Evolutionary conservation across 2,797 vertebrate genomes (phyloP), one percentile per base, ranked within the genome.

Genomic region (Etheostoma nigrum): DNA sequence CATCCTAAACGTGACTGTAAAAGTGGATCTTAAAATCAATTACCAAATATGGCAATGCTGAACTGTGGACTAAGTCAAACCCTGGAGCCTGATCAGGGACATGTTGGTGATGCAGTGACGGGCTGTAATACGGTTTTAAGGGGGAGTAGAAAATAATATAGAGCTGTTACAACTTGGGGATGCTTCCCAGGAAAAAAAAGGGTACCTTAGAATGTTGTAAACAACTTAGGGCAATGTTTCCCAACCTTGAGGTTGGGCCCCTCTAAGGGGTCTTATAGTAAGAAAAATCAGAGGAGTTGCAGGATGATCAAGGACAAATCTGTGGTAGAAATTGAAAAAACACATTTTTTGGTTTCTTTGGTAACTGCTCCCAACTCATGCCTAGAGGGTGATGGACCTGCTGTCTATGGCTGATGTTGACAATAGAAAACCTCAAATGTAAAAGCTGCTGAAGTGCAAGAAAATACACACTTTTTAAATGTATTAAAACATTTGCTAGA

Each of bases 41-140:
- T 21, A 64, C 80, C 77, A 78, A 74, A 86, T 27, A 80, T 74
- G 72, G 79, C 16, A 61, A 60, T 54, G 23, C 23, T 61, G 48
- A n/a, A 9, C 16, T 16, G 48, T 47, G 8, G 8, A 44, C 27
- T n/a, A 15, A 65, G 27, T 57, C 23, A 33, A 48, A 64, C 52
- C 40, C 42, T 60, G 40, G 47, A 68, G 14, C 2, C 25, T 30
- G 40, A 36, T 63, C 42, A 60, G 23, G 12, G 25, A 21, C 21
- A 2, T 16, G 6, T 4, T 36, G 16, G 10, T 25, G 53, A 6
- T 4, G 54, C 14, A 21, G 5, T 10, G 23, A 62, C 16, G 4
- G 30, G 5, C 11, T 53, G 19, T 60, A 44, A 12, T 21, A 3
- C 18, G 18, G 14, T 12, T 21, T 6, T 47, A 11, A 40, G 12